A percentile compares a stretch with the other conserved stretches of the same genome.
These are phyloP conservation scores for Neopipo cinnamomea DNA, from an alignment of 2,113 vertebrate genomes.

Conservation along the genomic window DNA sequence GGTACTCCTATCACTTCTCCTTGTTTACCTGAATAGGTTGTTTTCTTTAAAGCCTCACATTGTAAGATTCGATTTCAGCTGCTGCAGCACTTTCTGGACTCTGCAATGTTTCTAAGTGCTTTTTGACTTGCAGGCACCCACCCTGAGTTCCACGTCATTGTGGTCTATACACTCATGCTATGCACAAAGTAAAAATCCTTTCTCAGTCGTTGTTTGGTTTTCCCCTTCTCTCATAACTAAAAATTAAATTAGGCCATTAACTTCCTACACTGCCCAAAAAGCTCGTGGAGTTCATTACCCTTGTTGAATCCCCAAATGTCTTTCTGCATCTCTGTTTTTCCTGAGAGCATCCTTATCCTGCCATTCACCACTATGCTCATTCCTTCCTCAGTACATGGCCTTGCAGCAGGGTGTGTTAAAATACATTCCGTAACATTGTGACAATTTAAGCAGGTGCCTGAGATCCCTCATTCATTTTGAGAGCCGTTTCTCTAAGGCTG, in stretches of 20 bases:
- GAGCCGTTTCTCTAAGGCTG: background rate
- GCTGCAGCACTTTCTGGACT: background rate
- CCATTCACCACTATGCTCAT: background rate
- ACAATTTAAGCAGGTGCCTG: background rate
- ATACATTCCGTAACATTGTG: background rate
- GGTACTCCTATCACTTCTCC: background rate
- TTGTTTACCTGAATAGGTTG: background rate
- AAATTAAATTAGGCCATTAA: background rate
- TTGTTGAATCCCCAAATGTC: background rate
- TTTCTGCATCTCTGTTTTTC: background rate
- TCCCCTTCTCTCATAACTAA: background rate
- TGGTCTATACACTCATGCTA: background rate
- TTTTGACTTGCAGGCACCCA: background rate
- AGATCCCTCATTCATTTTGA: background rate
- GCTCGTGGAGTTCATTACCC: background rate
- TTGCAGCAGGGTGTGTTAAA: background rate
- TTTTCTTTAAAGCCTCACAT: background rate
- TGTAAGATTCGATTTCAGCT: background rate
- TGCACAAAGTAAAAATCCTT: background rate
- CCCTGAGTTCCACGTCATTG: background rate
- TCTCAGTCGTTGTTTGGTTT: background rate
- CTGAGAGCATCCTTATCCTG: background rate
- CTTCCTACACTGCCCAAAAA: background rate
- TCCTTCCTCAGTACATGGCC: background rate
- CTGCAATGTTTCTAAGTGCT: background rate